Evolutionary conservation across 2,113 vertebrate species (phyloP).

Genomic region (Lynx canadensis): DNA sequence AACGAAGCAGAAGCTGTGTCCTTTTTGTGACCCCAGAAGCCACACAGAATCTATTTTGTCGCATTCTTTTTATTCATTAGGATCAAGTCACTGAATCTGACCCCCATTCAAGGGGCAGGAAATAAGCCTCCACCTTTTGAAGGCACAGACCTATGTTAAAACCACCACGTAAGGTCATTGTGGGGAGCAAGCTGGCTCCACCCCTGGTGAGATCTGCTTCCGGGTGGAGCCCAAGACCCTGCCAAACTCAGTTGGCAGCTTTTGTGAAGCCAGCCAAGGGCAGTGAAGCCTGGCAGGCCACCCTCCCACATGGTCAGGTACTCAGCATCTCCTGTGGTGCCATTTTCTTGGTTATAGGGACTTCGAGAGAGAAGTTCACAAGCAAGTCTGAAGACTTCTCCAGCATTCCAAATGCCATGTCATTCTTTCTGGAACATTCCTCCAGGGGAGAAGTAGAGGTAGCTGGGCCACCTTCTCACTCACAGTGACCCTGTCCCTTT

Average conservation of each 20-base stretch:
- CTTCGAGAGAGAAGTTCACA: background rate
- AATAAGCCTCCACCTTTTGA: background rate
- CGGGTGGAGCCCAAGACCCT: slow-evolving; percentile 28
- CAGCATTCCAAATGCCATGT: too few relatives aligned
- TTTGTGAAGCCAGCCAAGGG: slow-evolving; percentile 60
- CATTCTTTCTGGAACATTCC: background rate
- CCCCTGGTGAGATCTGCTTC: background rate
- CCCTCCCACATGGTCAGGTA: background rate
- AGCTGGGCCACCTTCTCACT: too few relatives aligned
- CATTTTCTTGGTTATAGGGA: background rate
- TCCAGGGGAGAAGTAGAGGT: accelerated
- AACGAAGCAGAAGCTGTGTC: background rate
- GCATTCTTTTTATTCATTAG: background rate
- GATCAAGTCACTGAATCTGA: background rate
- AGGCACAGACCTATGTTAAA: background rate
- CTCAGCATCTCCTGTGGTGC: background rate
- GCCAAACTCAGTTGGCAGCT: background rate
- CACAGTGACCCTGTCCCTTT: background rate
- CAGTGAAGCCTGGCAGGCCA: slow-evolving; percentile 22
- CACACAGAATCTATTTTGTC: background rate
- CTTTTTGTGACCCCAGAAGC: background rate
- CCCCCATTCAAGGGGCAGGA: background rate
- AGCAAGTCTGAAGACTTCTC: background rate
- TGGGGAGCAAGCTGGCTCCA: background rate
- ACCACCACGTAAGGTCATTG: background rate